Evolutionary conservation across 1,140 invertebrate species (phyloP).

Genomic region (Hydropsyche tenuis): DNA sequence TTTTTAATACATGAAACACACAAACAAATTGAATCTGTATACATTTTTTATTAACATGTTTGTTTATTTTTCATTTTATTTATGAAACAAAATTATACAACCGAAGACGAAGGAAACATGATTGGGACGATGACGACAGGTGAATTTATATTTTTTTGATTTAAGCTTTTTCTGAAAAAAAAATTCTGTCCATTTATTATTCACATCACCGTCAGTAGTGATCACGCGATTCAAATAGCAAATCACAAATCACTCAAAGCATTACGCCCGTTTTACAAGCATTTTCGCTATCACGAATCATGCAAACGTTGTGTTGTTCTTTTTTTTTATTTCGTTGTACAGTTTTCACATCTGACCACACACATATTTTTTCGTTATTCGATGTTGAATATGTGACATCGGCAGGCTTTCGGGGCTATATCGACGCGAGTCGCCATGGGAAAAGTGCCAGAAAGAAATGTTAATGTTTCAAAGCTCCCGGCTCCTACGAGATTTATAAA

Average conservation of each 20-base stretch:
- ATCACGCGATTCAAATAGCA: no score
- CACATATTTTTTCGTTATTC: background rate
- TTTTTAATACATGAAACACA: no score
- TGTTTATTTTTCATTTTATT: conserved; percentile 33
- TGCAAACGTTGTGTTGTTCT: no score
- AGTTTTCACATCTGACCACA: no score
- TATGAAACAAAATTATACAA: conserved; percentile 31
- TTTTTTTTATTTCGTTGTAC: no score
- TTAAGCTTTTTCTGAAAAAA: background rate
- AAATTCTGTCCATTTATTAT: background rate
- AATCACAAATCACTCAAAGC: conserved; percentile 3
- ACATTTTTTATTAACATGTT: conserved; percentile 20
- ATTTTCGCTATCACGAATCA: no score
- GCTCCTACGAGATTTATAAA: conserved; percentile 18
- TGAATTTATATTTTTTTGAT: conserved; percentile 52
- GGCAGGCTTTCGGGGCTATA: background rate
- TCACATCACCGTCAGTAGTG: no score
- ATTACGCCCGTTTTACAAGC: background rate
- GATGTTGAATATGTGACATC: background rate
- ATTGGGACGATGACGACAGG: conserved; percentile 69
- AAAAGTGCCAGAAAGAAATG: conserved; percentile 22
- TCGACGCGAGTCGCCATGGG: conserved; percentile 17
- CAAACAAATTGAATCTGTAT: no score
- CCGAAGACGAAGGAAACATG: conserved; percentile 65
- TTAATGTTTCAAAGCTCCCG: conserved; percentile 21